These are phyloP conservation scores for Orthosia cruda DNA, from an alignment of 2,888 invertebrate genomes.

Conservation along the genomic window DNA sequence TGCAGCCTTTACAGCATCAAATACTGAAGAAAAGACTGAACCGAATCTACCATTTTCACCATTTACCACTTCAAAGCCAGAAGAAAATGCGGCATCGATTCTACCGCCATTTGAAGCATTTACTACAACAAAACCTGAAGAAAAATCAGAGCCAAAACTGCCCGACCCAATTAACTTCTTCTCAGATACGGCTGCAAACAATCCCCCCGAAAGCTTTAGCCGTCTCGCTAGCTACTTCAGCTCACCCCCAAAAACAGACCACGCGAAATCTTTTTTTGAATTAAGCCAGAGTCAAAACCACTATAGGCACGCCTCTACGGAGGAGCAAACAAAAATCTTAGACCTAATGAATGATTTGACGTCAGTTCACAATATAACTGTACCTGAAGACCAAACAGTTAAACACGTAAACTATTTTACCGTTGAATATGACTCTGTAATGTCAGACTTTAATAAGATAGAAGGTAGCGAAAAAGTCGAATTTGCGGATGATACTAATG, in stretches of 20 bases:
- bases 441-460: constrained; percentile 11
- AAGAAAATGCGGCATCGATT: neutral
- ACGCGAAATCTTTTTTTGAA: constrained; percentile 90
- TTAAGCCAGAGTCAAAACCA: constrained; percentile 89
- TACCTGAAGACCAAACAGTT: constrained; percentile 76
- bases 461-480: constrained; percentile 41
- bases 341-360: constrained; percentile 84
- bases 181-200: constrained; percentile 58
- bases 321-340: constrained; percentile 59
- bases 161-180: constrained; percentile 84
- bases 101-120: neutral
- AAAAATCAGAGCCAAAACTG: constrained; percentile 60
- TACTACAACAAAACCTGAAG: constrained; percentile 8
- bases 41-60: constrained; percentile 5
- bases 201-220: constrained; percentile 75
- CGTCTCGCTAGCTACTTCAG: constrained; percentile 88
- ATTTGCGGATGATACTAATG: constrained; percentile 57
- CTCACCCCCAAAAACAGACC: constrained; percentile 84
- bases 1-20: constrained; percentile 4
- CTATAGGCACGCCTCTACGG: constrained; percentile 78
- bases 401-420: constrained; percentile 85
- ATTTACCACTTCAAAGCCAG: neutral
- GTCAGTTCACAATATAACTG: constrained; percentile 75
- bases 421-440: constrained; percentile 77
- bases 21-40: constrained; percentile 1